These are phyloP conservation scores for Aeoliscus strigatus DNA, from an alignment of 2,797 vertebrate species.

Conservation along the genomic window DNA sequence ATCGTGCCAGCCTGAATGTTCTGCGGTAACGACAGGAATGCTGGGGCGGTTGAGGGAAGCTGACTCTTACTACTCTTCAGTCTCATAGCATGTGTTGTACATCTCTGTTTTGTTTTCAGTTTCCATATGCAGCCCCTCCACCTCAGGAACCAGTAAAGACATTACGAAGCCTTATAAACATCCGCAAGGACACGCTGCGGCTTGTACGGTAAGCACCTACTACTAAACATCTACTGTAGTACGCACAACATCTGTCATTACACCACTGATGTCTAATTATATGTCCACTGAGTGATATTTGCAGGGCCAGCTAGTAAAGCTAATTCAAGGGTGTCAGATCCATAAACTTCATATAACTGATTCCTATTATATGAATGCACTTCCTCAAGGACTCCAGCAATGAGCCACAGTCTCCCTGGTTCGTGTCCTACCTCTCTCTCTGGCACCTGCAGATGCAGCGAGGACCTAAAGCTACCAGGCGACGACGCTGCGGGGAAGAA, in stretches of 20 bases:
- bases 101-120: constrained; percentile 72
- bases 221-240: neutral
- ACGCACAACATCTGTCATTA: constrained; percentile 9
- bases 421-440: neutral
- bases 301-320: neutral
- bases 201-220: constrained; percentile 83
- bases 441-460: constrained; percentile 77
- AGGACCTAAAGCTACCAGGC: constrained; percentile 86
- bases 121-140: constrained; percentile 93
- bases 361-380: neutral
- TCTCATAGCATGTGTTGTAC: constrained; percentile 35
- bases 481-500: constrained; percentile 80
- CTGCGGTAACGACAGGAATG: constrained; percentile 46
- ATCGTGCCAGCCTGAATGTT: constrained; percentile 22
- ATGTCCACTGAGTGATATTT: constrained; percentile 21
- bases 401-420: too few species aligned
- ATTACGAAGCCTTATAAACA: constrained; percentile 93
- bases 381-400: too few species aligned
- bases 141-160: constrained; percentile 98
- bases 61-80: constrained; percentile 19
- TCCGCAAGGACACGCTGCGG: constrained; percentile 95
- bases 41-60: constrained; percentile 13
- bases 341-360: neutral
- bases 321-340: constrained; percentile 16
- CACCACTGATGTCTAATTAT: constrained; percentile 3